Evolutionary conservation across 2,797 vertebrate species (phyloP).

Genomic region (Lepidocolaptes lacrymiger): DNA sequence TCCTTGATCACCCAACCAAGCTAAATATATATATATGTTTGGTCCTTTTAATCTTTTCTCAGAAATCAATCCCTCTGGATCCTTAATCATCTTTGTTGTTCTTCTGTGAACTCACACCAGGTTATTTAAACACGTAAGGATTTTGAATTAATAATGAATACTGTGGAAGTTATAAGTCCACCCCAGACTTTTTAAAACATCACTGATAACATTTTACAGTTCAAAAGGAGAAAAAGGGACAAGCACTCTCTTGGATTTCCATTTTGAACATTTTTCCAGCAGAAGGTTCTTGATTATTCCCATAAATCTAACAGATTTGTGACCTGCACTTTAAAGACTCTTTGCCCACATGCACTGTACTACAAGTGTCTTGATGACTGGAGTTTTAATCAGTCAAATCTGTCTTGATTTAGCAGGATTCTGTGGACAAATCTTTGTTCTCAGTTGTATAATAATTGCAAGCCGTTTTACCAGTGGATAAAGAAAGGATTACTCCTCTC

Average conservation of each 20-base stretch:
- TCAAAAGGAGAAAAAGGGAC: neutral
- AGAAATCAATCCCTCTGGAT: neutral
- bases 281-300: slow-evolving; percentile 33
- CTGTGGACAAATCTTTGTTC: slow-evolving; percentile 86
- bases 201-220: neutral
- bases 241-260: neutral
- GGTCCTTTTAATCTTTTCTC: neutral
- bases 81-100: neutral
- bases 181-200: neutral
- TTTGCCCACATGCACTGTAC: slow-evolving; percentile 15
- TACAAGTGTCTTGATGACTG: slow-evolving; percentile 70
- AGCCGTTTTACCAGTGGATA: slow-evolving; percentile 82
- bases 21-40: neutral
- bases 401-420: slow-evolving; percentile 86
- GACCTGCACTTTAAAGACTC: slow-evolving; percentile 33
- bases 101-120: neutral
- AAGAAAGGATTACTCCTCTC: slow-evolving; percentile 82
- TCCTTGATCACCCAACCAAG: neutral
- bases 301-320: slow-evolving; percentile 37
- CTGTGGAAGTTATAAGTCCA: neutral
- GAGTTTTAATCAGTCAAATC: slow-evolving; percentile 86
- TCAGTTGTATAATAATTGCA: slow-evolving; percentile 79
- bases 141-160: slow-evolving; percentile 13
- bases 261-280: neutral
- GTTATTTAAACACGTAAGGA: neutral